Evolutionary conservation across 2,797 vertebrate species (phyloP), one percentile per base, ranked within the genome.

Genomic region (Diplodus sargus): DNA sequence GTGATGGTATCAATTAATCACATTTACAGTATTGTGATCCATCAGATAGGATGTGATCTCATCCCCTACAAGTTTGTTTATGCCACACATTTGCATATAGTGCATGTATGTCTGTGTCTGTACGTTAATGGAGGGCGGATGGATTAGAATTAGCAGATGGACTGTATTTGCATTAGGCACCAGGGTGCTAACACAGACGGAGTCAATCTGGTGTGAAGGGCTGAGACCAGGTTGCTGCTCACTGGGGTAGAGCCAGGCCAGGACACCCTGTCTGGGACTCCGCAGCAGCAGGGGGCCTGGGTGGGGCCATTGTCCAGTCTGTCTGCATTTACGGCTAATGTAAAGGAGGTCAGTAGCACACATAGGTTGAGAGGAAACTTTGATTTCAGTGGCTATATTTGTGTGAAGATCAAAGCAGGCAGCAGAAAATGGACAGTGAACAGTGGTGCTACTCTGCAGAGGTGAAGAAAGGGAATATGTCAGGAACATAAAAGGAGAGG

Each of bases 141-240:
- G 88, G 92, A 94, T 94, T 94, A 91, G 83, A 87, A 85, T 92
- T 84, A 91, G 87, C 94, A 95, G 93, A 94, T 94, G 93, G 93
- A 83, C 83, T 85, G 78, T 87, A 82, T 93, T 92, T 92, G 90
- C 87, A 90, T 94, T 92, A 93, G 89, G 75, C 82, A 84, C 82
- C 52, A 20, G 87, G 85, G 90, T 80, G 90, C 89, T 86, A 89
- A 81, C 89, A 81, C 91, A 94, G 91, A 94, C 79, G 25, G 87
- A 79, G 86, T 87, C 87, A 92, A 90, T 92, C 90, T 93, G 91
- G 74, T 92, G 89, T 72, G 59, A 81, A 69, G 73, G 74, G 67
- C 89, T 83, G 83, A 78, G 87, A 91, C 78, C 91, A 91, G 91
- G 90, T 90, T 93, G 86, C 61, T 71, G 78, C 91, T 86, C 89